Evolutionary conservation across 2,888 invertebrate genomes (phyloP), one percentile per base, ranked within the genome.

Genomic region (Oscheius onirici): DNA sequence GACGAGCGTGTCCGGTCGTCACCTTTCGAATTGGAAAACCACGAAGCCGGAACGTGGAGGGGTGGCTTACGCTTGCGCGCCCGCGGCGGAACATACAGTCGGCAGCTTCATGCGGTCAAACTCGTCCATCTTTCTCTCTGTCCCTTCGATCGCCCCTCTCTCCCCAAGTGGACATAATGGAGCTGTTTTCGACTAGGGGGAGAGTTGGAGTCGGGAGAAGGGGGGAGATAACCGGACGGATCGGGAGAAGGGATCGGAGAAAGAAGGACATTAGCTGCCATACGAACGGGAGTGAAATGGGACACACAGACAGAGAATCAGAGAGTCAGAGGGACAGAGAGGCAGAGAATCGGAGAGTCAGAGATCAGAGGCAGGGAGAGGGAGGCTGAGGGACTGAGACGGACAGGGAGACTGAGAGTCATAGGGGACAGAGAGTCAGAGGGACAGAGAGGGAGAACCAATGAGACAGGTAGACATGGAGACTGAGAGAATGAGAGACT

Each of bases 131-230:
- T 13, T n/a, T n/a, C 58, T 58, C 20, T n/a, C 40, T 5, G 26
- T 52, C 52, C 20, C 46, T 46, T 34, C 34, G 34, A 34, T 34
- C 34, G 5, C 34, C 46, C 20, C 46, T 46, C 46, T 46, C 46
- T 15, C n/a, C 46, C n/a, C 46, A 17, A 20, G 46, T 15, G 26
- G 58, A 26, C 63, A 63, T 63, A 63, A 63, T 63, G 63, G 63
- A 63, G 63, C 63, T 63, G 63, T 63, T 63, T 63, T 63, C 63
- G 26, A 49, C n/a, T 10, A 43, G n/a, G 63, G 49, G 63, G 49
- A 46, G 28, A 49, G 63, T 43, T 60, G 41, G 43, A 34, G 34
- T 34, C 34, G 34, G 34, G 34, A 34, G 34, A 34, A 34, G 34
- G 34, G 34, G 34, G 34, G 8, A 34, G 34, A 34, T 34, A 34